Evolutionary conservation across 1,140 invertebrate genomes (phyloP).

Genomic region (Trichomalopsis sarcophagae): DNA sequence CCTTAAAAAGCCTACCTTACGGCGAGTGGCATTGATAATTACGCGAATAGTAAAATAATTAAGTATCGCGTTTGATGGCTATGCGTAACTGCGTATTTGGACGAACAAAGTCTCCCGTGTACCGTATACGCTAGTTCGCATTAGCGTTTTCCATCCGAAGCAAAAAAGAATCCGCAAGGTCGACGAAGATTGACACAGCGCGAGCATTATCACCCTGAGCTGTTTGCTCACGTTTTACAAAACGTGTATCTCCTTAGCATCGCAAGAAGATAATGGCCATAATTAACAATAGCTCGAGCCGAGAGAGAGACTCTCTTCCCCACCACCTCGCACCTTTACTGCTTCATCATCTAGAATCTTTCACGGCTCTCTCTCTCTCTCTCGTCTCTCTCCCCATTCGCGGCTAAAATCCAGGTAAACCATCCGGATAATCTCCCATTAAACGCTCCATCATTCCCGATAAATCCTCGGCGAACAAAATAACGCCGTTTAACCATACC

Average conservation of each 20-base stretch:
- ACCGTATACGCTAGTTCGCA: too few relatives aligned
- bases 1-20: neutral
- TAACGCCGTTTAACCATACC: neutral
- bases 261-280: neutral
- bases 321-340: neutral
- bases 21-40: neutral
- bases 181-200: too few relatives aligned
- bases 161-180: too few relatives aligned
- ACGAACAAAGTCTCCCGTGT: too few relatives aligned
- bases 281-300: neutral
- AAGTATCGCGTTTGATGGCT: too few relatives aligned
- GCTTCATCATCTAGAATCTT: slow-evolving; percentile 9
- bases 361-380: slow-evolving; percentile 5
- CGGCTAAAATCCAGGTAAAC: neutral
- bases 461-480: neutral
- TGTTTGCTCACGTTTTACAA: neutral
- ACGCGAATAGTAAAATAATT: neutral
- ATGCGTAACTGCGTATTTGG: too few relatives aligned
- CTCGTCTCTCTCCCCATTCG: neutral
- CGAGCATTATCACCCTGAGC: too few relatives aligned
- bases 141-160: too few relatives aligned
- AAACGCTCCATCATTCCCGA: neutral
- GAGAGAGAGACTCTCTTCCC: neutral
- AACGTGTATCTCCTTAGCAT: neutral
- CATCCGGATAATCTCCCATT: neutral